Conservation (phyloP, 2,113 vertebrate genomes). For the Sterna hirundo region DNA sequence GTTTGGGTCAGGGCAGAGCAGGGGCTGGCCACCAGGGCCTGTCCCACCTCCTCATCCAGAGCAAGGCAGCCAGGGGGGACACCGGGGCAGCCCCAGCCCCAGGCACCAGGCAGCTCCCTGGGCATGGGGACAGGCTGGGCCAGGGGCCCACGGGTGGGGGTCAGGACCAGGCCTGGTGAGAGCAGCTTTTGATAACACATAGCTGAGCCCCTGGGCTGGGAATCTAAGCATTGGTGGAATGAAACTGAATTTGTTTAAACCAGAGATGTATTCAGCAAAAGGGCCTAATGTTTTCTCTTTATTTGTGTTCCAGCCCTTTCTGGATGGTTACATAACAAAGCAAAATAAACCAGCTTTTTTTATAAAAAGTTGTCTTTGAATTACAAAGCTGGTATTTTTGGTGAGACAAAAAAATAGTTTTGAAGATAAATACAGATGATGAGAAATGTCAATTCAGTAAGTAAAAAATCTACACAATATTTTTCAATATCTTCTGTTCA, state of each 20-base stretch:
- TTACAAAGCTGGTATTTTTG: neutral
- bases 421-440: neutral
- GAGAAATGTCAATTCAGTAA: neutral
- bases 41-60: neutral
- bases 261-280: neutral
- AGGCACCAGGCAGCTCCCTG: neutral
- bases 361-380: neutral
- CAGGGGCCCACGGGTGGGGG: accelerated
- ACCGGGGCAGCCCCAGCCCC: neutral
- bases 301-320: neutral
- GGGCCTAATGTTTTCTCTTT: neutral
- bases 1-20: neutral
- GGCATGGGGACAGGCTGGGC: accelerated
- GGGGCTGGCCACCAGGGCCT: neutral
- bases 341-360: neutral
- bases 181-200: neutral
- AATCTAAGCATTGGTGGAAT: neutral
- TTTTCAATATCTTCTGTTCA: neutral
- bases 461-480: neutral
- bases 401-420: neutral
- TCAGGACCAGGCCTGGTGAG: neutral
- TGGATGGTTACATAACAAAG: neutral
- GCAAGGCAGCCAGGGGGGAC: neutral
- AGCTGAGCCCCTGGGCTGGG: neutral
- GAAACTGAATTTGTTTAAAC: neutral